Evolutionary conservation across 2,888 invertebrate genomes (phyloP).

Genomic region (Coleophora deauratella): DNA sequence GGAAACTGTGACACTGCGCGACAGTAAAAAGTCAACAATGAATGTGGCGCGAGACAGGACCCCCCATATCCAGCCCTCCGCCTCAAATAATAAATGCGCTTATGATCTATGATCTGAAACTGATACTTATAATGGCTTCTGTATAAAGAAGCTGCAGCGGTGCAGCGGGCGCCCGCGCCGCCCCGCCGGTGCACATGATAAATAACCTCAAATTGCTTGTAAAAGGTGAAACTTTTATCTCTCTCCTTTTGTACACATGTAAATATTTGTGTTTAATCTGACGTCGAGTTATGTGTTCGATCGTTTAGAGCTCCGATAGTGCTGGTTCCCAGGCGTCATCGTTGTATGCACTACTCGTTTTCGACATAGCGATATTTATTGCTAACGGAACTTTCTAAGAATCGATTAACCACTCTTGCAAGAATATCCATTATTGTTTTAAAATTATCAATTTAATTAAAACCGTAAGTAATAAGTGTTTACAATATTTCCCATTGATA

Average conservation of each 20-base stretch:
- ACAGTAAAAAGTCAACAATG: slow-evolving; percentile 65
- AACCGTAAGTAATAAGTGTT: no score
- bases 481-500: no score
- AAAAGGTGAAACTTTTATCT: slow-evolving; percentile 64
- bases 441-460: no score
- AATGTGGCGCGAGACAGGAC: slow-evolving; percentile 50
- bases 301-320: slow-evolving; percentile 28
- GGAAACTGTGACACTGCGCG: slow-evolving; percentile 55
- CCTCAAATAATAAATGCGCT: slow-evolving; percentile 59
- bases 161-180: slow-evolving; percentile 23
- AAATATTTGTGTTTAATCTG: slow-evolving; percentile 62
- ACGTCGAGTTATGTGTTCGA: slow-evolving; percentile 41
- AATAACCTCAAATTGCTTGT: slow-evolving; percentile 70
- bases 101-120: slow-evolving; percentile 74
- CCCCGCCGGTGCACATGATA: slow-evolving; percentile 42
- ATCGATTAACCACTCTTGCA: no score
- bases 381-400: no score
- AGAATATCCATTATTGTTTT: no score
- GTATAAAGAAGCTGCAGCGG: slow-evolving; percentile 66
- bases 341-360: slow-evolving; percentile 4
- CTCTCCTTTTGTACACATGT: slow-evolving; percentile 53
- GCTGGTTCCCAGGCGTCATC: slow-evolving; percentile 3
- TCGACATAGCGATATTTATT: neutral
- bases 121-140: slow-evolving; percentile 74
- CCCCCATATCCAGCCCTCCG: slow-evolving; percentile 54